These are phyloP conservation scores for Tetraneura akinire DNA, from an alignment of 1,140 invertebrate genomes.

Conservation along the genomic window DNA sequence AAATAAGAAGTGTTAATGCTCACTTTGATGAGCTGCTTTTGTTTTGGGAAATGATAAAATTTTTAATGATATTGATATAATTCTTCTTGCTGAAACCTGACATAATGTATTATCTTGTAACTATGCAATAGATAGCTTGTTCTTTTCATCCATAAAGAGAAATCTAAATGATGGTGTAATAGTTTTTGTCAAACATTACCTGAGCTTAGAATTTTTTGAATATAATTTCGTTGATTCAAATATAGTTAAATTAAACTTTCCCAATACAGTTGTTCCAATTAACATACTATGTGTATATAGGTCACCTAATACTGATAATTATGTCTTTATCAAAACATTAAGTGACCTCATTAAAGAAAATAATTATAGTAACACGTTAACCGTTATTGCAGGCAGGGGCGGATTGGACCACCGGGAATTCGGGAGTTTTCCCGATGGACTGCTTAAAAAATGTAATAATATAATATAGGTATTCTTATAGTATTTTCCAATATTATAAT, in stretches of 20 bases:
- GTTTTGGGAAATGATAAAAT: neutral
- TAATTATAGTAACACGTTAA: too few relatives aligned
- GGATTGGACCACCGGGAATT: too few relatives aligned
- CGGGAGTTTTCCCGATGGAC: too few relatives aligned
- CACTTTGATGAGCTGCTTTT: neutral
- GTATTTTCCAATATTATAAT: too few relatives aligned
- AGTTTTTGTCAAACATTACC: too few relatives aligned
- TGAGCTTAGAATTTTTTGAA: constrained; percentile 2
- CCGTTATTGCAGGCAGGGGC: too few relatives aligned
- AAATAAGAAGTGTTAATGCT: neutral
- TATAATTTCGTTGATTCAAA: constrained; percentile 13
- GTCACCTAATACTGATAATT: too few relatives aligned
- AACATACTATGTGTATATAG: too few relatives aligned
- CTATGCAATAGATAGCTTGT: neutral
- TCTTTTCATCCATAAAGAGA: neutral
- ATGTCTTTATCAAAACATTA: too few relatives aligned
- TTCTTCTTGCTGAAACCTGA: constrained; percentile 2
- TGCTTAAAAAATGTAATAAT: too few relatives aligned
- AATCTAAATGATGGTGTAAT: constrained; percentile 10
- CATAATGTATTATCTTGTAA: neutral
- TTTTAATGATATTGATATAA: neutral
- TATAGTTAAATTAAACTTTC: neutral
- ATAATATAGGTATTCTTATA: too few relatives aligned
- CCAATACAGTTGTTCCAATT: constrained; percentile 5
- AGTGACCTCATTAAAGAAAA: too few relatives aligned